Evolutionary conservation across 2,888 invertebrate species (phyloP), one percentile per base, ranked within the genome.

Genomic region (Pseudanteris insignis): DNA sequence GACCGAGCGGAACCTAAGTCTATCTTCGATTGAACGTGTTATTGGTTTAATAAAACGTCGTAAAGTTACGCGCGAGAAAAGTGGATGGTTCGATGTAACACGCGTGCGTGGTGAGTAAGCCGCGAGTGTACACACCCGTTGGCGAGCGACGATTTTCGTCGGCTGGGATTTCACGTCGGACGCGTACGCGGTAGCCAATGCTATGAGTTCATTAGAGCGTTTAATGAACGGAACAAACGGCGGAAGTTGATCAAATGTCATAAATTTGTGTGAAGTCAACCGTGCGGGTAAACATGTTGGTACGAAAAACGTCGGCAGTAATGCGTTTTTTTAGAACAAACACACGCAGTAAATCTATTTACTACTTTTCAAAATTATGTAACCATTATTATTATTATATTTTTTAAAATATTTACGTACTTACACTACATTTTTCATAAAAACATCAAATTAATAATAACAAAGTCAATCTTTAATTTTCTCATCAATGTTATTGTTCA

Each of bases 221-320:
- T 61, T 61, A 64, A 64, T 64, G 64, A 54, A 50, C 61, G 48
- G 40, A 46, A 40, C 55, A 54, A 61, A 34, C 48, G 33, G 37
- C 60, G 43, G 60, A 61, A 54, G 55, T 50, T 50, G 55, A 40
- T 37, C 38, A 50, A 40, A 43, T 54, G 54, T 53, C 43, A 33
- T 47, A 54, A 54, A 54, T 44, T 40, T 34, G 37, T 25, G 44
- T 61, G 38, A 55, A 61, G 50, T 44, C 41, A 46, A 38, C 53
- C 38, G 34, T 21, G 30, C 34, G 9, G 14, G n/a, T n/a, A 24
- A 32, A 33, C 43, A 37, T 41, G 28, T 33, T 18, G 24, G 29
- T 40, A 38, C 41, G 11, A 26, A 18, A 18, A 18, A 18, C 6
- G 4, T 18, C 18, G 18, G 18, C 36, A 24, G 24, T 46, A 34